These are phyloP conservation scores for Stichopus chloronotus DNA, from an alignment of 35 echinoderm and acorn worm genomes.

Conservation along the genomic window DNA sequence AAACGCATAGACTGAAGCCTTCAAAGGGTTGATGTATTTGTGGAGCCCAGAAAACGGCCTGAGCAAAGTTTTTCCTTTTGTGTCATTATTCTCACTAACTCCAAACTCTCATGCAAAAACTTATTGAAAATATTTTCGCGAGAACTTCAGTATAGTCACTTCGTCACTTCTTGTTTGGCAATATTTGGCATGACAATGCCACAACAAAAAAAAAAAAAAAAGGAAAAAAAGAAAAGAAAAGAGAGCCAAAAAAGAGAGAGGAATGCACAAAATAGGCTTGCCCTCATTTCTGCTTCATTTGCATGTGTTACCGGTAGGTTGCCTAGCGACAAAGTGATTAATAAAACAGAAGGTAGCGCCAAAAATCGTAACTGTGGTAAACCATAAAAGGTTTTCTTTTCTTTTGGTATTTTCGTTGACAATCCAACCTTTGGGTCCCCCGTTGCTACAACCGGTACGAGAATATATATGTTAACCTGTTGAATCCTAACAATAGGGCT, in stretches of 20 bases:
- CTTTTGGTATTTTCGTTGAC: not conserved
- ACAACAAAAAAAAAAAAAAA: not conserved
- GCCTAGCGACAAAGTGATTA: constrained; percentile 33
- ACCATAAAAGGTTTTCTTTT: not conserved
- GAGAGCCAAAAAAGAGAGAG: no score
- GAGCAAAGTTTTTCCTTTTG: no score
- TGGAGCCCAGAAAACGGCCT: no score
- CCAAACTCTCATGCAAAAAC: not conserved
- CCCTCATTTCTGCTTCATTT: constrained; percentile 34
- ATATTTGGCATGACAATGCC: constrained; percentile 1
- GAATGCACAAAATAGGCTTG: constrained; percentile 28
- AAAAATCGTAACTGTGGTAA: not conserved
- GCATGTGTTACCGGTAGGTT: constrained; percentile 27
- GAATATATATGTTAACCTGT: not conserved
- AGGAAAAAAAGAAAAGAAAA: no score
- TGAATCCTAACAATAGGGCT: not conserved
- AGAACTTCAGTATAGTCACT: not conserved
- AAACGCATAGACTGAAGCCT: no score
- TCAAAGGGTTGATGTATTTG: no score
- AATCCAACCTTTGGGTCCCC: no score
- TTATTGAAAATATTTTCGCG: not conserved
- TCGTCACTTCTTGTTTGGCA: not conserved
- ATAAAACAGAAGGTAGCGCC: not conserved
- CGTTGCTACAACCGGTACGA: no score
- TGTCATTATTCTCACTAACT: not conserved